Evolutionary conservation across 2,113 vertebrate species (phyloP).

Genomic region (Ranitomeya imitator): DNA sequence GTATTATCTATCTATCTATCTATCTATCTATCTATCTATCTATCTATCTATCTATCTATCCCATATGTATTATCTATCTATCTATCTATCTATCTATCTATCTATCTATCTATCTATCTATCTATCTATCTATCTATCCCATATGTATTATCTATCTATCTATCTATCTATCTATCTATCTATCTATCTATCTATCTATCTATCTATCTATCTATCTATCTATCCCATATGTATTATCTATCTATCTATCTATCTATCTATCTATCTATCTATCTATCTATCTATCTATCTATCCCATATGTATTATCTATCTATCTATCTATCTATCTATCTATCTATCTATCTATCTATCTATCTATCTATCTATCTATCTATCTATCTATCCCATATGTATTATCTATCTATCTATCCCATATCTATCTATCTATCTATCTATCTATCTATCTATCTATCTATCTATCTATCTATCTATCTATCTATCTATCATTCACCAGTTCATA

Average conservation of each 20-base stretch:
- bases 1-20: not conserved
- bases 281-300: not conserved
- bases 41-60: no score
- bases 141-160: no score
- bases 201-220: not conserved
- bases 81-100: no score
- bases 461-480: not conserved
- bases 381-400: constrained; percentile 20
- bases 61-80: no score
- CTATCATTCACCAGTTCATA: constrained; percentile 1
- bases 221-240: no score
- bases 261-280: not conserved
- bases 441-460: constrained; percentile 19
- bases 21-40: no score
- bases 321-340: not conserved
- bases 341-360: not conserved
- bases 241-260: not conserved
- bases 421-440: constrained; percentile 5
- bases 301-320: no score
- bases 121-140: no score
- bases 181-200: not conserved
- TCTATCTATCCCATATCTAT: constrained; percentile 4
- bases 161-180: no score
- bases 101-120: no score
- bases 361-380: not conserved